Conservation (phyloP, 1,140 invertebrate genomes). For the Lanistes nyassanus region DNA sequence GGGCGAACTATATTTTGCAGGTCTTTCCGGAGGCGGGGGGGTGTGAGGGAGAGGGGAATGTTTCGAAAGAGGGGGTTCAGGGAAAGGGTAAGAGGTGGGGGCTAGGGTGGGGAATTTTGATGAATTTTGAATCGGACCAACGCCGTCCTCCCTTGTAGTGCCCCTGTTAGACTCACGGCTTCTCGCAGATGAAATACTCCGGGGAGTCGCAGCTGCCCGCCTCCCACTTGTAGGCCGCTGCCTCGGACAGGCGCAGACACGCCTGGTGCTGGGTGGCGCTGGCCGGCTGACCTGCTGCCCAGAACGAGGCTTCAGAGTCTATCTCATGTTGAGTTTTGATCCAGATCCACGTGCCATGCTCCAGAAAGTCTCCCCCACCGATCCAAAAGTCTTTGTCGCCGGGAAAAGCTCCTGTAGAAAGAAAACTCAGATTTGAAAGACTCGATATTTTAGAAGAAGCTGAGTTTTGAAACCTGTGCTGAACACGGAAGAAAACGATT, state of each 20-base stretch:
- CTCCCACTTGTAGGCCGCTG: conserved; percentile 17
- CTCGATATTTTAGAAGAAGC: no score
- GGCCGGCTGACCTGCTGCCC: conserved; percentile 15
- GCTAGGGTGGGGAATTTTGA: no score
- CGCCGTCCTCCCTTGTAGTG: no score
- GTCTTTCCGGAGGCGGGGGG: no score
- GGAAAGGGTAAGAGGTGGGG: no score
- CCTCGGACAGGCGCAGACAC: conserved; percentile 20
- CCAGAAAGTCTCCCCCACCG: conserved; percentile 18
- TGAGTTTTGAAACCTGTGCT: no score
- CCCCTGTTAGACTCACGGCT: not conserved
- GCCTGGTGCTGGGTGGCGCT: conserved; percentile 19
- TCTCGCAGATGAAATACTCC: conserved; percentile 26
- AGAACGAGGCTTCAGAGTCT: conserved; percentile 9
- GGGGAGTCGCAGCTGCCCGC: conserved; percentile 20
- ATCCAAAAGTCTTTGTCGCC: conserved; percentile 22
- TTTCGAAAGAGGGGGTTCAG: no score
- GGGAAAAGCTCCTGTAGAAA: not conserved
- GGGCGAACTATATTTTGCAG: no score
- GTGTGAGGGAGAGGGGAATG: no score
- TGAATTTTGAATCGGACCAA: no score
- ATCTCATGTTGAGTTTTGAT: conserved; percentile 10
- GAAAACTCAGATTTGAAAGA: not conserved
- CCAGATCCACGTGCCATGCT: conserved; percentile 25
- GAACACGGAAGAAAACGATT: not conserved